phyloP scores from a whole-genome alignment of 2,888 invertebrate genomes.

The Xestia rhomboidea region DNA sequence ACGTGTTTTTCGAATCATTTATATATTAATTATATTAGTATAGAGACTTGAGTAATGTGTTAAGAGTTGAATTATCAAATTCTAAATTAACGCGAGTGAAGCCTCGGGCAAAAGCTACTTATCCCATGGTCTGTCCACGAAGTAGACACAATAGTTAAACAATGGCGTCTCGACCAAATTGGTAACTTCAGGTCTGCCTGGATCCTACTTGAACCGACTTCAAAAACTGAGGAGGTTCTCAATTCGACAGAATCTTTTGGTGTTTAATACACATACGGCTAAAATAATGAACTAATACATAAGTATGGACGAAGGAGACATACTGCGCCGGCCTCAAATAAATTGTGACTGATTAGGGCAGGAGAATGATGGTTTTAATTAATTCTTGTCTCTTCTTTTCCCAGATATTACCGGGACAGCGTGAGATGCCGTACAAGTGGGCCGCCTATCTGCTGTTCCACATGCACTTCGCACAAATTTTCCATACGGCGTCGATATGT shows the following conservation, averaged over 20 bases:
- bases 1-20: too few species aligned
- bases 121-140: too few species aligned
- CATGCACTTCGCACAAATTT: slow-evolving; percentile 94
- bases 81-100: too few species aligned
- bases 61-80: too few species aligned
- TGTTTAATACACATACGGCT: background rate
- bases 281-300: background rate
- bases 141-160: too few species aligned
- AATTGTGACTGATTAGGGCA: background rate
- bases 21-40: too few species aligned
- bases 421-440: slow-evolving; percentile 93
- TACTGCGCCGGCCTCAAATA: background rate
- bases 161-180: too few species aligned
- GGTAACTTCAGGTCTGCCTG: too few species aligned
- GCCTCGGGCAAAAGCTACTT: too few species aligned
- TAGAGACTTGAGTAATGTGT: too few species aligned
- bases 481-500: slow-evolving; percentile 96
- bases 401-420: slow-evolving; percentile 91
- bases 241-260: background rate
- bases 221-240: background rate
- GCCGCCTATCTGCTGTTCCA: slow-evolving; percentile 94
- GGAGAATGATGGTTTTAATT: background rate
- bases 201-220: too few species aligned
- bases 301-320: too few species aligned
- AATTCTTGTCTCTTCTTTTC: background rate